Base-by-base conservation (phyloP, 2,888 invertebrate genomes). In the Liposcelis brunnea region DNA sequence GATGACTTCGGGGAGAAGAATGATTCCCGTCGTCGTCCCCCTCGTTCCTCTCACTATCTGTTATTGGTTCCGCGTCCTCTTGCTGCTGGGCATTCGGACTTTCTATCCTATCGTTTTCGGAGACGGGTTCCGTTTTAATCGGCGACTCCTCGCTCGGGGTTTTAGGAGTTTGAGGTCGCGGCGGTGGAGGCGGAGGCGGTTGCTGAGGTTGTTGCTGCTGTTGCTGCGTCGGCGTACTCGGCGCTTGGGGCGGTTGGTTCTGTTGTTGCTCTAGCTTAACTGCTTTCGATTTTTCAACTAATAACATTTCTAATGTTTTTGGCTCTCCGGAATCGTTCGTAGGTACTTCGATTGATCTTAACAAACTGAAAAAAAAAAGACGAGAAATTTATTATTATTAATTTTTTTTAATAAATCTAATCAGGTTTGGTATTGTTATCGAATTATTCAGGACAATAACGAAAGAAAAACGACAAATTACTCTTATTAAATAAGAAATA, bases 271-370 rank as follows among this genome's bases (percentile, higher is more conserved):
- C 50, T 57, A 54, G 49, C 63, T 82, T 80, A 56, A 80, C 76
- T 58, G 83, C 77, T 26, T 26, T 26, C 26, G 26, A 26, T 8
- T 8, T 26, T 63, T 86, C 85, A 61, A 85, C 65, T 43, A 85
- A 68, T 53, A 82, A 64, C 55, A 78, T 71, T 61, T 86, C 85
- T 55, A 85, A 47, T 55, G 49, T 61, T 61, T 52, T 62, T 61
- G 54, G 40, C 40, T 40, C 40, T 6, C 65, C 69, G 54, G 68
- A 57, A 35, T 67, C 68, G 49, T 68, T 66, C 51, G 70, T 67
- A 53, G 74, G 72, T 55, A 80, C 72, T 61, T 89, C 87, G 55
- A 84, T 73, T 43, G 86, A 80, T 60, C 82, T 77, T 57, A 84
- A 69, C 59, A 82, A 75, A 64, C 81, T 80, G 71, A 2, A 63